phyloP scores from a whole-genome alignment of 2,888 invertebrate genomes.

The Brachypterus glaber region DNA sequence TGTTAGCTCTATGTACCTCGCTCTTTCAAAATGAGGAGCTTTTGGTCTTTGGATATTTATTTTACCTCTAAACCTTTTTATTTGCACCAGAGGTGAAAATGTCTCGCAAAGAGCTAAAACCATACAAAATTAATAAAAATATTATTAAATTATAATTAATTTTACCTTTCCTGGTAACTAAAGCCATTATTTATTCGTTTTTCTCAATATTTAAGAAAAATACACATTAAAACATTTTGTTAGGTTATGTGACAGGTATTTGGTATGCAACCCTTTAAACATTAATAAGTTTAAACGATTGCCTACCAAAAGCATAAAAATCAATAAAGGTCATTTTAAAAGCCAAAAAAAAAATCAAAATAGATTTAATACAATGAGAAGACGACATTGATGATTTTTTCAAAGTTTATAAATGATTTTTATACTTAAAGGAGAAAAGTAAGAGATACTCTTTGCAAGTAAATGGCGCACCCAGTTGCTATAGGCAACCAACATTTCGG shows the following conservation, averaged over 20 bases:
- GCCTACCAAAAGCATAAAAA: background rate
- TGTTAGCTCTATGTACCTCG: slow-evolving; percentile 54
- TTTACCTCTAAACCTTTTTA: slow-evolving; percentile 61
- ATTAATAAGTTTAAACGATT: background rate
- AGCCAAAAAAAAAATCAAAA: background rate
- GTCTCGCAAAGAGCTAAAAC: slow-evolving; percentile 25
- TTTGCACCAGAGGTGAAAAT: slow-evolving; percentile 34
- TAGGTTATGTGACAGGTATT: slow-evolving; percentile 1
- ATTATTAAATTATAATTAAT: slow-evolving; percentile 2
- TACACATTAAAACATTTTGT: background rate
- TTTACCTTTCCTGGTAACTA: slow-evolving; percentile 19
- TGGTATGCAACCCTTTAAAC: background rate
- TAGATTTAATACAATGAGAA: background rate
- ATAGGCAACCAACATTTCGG: no score
- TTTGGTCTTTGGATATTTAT: slow-evolving; percentile 69
- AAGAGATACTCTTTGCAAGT: no score
- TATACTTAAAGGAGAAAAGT: no score
- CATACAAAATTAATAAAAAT: slow-evolving; percentile 2
- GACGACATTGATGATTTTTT: no score
- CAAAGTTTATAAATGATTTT: no score
- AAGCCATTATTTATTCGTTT: slow-evolving; percentile 18
- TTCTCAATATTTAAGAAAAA: background rate
- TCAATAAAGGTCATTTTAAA: no score
- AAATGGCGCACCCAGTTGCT: no score
- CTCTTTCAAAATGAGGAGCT: slow-evolving; percentile 59